phyloP scores from a whole-genome alignment of 2,113 vertebrate species.

The Falcunculus frontatus region DNA sequence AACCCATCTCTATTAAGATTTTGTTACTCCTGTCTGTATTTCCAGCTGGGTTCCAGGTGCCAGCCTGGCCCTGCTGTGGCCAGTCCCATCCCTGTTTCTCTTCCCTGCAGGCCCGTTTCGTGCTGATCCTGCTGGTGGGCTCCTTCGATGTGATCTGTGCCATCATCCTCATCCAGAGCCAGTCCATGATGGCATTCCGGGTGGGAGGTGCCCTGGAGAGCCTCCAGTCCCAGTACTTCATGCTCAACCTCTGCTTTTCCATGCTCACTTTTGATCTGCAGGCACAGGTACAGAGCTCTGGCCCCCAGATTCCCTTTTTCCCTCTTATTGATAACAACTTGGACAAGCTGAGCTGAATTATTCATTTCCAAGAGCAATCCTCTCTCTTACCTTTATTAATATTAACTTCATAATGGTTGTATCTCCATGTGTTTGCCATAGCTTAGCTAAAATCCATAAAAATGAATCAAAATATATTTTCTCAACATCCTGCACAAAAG shows the following conservation, averaged over 20 bases:
- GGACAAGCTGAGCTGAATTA: not conserved
- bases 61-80: not conserved
- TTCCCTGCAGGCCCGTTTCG: constrained; percentile 73
- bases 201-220: constrained; percentile 83
- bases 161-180: constrained; percentile 69
- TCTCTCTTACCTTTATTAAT: not conserved
- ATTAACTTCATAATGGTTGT: not conserved
- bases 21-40: not conserved
- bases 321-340: not conserved
- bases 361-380: not conserved
- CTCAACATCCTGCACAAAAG: not conserved
- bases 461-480: not conserved
- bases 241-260: constrained; percentile 83
- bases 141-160: constrained; percentile 73
- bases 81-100: not conserved
- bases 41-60: not conserved
- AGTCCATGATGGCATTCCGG: constrained; percentile 85
- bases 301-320: not conserved
- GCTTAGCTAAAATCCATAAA: not conserved
- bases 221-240: constrained; percentile 80
- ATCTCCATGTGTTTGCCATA: not conserved
- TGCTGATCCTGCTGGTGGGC: constrained; percentile 75
- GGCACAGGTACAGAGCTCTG: constrained; percentile 75
- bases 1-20: not conserved
- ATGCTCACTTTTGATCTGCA: constrained; percentile 88